phyloP scores from a whole-genome alignment of 2,113 vertebrate species.

The Nibea coibor region DNA sequence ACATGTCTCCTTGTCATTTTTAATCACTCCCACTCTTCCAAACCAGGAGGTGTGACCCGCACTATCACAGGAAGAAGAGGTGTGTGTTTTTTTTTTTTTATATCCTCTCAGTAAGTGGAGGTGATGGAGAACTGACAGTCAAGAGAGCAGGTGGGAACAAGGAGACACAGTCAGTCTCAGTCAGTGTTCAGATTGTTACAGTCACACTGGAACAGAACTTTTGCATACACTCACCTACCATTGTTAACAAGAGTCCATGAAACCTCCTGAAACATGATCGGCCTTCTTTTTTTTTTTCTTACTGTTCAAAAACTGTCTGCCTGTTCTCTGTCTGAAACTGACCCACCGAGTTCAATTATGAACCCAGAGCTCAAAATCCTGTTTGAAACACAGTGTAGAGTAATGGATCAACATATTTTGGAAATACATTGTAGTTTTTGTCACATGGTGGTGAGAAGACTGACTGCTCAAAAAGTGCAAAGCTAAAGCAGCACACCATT shows the following conservation, averaged over 20 bases:
- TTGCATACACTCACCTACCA: not conserved
- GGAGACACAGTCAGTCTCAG: slow-evolving; percentile 32
- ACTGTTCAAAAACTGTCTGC: too few relatives aligned
- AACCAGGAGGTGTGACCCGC: slow-evolving; percentile 72
- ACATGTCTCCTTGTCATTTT: slow-evolving; percentile 83
- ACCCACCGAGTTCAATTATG: not conserved
- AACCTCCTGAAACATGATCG: not conserved
- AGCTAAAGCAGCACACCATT: not conserved
- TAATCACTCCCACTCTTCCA: slow-evolving; percentile 63
- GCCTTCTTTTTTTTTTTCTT: too few relatives aligned
- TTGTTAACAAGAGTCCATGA: not conserved
- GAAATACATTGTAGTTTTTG: not conserved
- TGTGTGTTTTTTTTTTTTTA: slow-evolving; percentile 13
- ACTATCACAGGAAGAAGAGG: slow-evolving; percentile 58
- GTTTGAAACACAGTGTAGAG: not conserved
- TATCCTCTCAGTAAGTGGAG: slow-evolving; percentile 30
- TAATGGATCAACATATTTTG: not conserved
- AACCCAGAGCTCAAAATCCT: not conserved
- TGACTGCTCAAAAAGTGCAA: not conserved
- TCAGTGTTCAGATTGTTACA: not conserved
- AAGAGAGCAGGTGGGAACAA: slow-evolving; percentile 17
- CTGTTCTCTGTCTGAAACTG: not conserved
- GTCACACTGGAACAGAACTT: slow-evolving; percentile 4
- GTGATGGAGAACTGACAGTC: slow-evolving; percentile 26
- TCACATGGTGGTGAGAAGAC: not conserved